Conservation (phyloP, 2,797 vertebrate species). For the Euphonia xanthogaster region DNA sequence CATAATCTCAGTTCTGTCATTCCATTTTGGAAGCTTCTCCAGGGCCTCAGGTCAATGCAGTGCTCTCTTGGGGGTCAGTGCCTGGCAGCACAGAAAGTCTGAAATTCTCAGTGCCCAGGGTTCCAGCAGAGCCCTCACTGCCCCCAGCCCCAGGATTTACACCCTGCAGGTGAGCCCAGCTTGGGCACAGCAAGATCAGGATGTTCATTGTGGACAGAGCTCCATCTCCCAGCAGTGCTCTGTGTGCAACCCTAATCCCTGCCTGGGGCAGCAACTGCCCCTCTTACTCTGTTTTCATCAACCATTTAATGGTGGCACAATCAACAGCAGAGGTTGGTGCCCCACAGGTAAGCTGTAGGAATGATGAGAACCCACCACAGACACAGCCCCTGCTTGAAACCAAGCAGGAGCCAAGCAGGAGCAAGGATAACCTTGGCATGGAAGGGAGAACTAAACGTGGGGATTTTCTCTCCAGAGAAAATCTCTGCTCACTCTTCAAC, state of each 20-base stretch:
- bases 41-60: neutral
- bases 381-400: neutral
- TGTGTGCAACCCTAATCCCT: neutral
- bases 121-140: neutral
- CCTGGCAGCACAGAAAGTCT: neutral
- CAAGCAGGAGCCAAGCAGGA: neutral
- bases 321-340: rapidly evolving
- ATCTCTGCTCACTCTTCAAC: rapidly evolving
- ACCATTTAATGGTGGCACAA: neutral
- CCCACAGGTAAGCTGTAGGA: neutral
- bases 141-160: neutral
- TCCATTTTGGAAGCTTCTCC: neutral
- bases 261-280: neutral
- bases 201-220: neutral
- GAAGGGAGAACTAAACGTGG: rapidly evolving
- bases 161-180: neutral
- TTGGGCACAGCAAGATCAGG: neutral
- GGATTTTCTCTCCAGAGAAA: neutral
- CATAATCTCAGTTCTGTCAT: neutral
- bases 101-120: neutral
- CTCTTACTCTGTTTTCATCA: neutral
- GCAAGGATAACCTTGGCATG: neutral
- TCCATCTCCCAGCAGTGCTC: neutral
- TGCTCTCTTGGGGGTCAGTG: neutral
- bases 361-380: neutral